phyloP scores from a whole-genome alignment of 1,140 invertebrate genomes.

The Chionoecetes opilio region DNA sequence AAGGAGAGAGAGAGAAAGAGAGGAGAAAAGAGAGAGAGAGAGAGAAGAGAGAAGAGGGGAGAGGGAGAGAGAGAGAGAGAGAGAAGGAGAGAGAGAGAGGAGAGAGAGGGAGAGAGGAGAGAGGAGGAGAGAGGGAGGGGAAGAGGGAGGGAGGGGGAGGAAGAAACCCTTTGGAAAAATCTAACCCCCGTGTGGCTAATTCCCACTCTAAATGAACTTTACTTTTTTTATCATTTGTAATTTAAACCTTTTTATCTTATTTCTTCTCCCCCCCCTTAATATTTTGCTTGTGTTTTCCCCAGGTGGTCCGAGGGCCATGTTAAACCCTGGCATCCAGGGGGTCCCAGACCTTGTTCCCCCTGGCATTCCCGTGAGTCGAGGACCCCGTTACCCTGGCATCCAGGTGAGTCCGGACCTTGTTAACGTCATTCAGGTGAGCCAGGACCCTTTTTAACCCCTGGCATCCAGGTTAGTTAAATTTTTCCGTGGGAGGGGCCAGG shows the following conservation, averaged over 20 bases:
- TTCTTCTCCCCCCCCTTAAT: neutral
- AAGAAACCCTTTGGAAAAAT: neutral
- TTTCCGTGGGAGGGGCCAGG: no score
- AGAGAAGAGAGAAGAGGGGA: neutral
- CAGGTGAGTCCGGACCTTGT: no score
- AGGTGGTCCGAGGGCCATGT: neutral
- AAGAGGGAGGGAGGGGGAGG: neutral
- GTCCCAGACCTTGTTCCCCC: no score
- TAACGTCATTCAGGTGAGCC: no score
- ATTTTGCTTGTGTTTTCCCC: neutral
- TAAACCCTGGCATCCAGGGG: neutral
- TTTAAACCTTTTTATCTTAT: neutral
- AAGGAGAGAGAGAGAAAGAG: no score
- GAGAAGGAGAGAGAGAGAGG: neutral
- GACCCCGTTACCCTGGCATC: no score
- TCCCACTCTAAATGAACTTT: neutral
- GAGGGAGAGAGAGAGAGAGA: no score
- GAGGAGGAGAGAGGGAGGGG: neutral
- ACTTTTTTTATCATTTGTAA: neutral
- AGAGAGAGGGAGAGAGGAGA: neutral
- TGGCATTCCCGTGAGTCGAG: no score
- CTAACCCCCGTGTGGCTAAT: neutral
- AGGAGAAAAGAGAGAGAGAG: no score
- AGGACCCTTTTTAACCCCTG: no score
- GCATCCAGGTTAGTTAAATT: no score